Evolutionary conservation across 2,888 invertebrate species (phyloP).

Genomic region (Drosophila trichaetosa): DNA sequence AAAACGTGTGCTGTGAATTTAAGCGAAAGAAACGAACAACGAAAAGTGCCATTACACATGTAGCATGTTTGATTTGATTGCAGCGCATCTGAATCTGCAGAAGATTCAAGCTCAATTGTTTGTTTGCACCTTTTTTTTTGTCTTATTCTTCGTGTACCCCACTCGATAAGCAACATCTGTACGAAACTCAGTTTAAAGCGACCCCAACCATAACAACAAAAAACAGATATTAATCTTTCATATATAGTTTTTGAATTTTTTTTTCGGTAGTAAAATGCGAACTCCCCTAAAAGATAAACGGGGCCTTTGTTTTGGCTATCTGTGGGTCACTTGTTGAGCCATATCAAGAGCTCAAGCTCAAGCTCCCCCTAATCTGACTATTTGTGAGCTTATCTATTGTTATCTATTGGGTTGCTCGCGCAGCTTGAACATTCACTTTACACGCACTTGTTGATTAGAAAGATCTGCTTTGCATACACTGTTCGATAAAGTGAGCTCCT

Average conservation of each 20-base stretch:
- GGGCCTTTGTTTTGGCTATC: conserved; percentile 44
- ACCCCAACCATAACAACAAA: conserved; percentile 10
- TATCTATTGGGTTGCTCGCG: conserved; percentile 19
- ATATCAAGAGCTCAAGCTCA: conserved; percentile 18
- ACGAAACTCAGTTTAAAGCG: background rate
- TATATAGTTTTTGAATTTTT: background rate
- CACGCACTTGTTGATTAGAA: conserved; percentile 40
- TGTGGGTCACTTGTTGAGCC: conserved; percentile 39
- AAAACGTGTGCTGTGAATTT: background rate
- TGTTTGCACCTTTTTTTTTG: conserved; percentile 19
- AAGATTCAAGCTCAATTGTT: conserved; percentile 28
- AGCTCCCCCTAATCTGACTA: conserved; percentile 13
- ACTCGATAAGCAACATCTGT: conserved; percentile 40
- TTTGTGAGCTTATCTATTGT: background rate
- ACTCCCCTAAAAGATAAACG: conserved; percentile 27
- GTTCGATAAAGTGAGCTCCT: background rate
- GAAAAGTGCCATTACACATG: conserved; percentile 56
- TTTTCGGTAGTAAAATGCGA: background rate
- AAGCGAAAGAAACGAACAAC: conserved; percentile 15
- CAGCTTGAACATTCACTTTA: conserved; percentile 3
- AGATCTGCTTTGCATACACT: background rate
- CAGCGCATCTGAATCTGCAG: conserved; percentile 13
- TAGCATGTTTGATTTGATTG: conserved; percentile 40
- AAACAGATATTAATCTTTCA: conserved; percentile 13
- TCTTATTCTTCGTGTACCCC: background rate